A percentile compares a stretch with the other conserved stretches of the same genome.
Evolutionary conservation across 30 jellyfish, hydroid and myxozoan species (phyloP).

Genomic region (Mastigias papua): DNA sequence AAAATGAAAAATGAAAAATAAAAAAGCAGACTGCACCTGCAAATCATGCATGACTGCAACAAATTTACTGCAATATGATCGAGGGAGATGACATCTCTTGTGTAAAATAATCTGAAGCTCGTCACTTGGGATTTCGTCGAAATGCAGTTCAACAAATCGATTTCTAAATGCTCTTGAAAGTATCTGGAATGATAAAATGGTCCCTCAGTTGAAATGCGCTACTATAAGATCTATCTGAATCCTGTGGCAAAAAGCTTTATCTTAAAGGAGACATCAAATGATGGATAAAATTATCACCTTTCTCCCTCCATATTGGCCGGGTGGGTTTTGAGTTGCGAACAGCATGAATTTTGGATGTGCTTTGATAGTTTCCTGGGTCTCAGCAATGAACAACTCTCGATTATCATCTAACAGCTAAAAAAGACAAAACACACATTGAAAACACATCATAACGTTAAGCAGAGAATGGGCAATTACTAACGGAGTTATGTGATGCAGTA

Average conservation of each 20-base stretch:
- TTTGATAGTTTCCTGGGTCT: conserved; percentile 95
- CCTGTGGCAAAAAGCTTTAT: too few species aligned
- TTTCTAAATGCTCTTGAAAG: conserved; percentile 97
- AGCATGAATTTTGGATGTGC: conserved; percentile 93
- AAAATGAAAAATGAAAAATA: too few species aligned
- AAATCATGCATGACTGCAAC: conserved; percentile 91
- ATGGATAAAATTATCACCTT: conserved; percentile 51
- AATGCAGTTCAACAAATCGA: conserved; percentile 95
- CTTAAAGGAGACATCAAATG: too few species aligned
- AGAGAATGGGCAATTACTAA: not conserved
- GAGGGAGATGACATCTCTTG: conserved; percentile 87
- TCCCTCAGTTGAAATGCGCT: not conserved
- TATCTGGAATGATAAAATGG: conserved; percentile 37
- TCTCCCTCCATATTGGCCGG: conserved; percentile 97
- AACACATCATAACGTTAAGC: not conserved
- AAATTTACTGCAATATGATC: conserved; percentile 87
- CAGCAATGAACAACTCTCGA: conserved; percentile 96
- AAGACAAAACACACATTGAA: not conserved
- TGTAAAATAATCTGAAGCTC: conserved; percentile 90
- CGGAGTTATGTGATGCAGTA: too few species aligned
- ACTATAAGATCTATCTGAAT: not conserved
- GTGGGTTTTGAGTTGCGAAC: conserved; percentile 99
- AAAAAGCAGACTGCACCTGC: conserved; percentile 48
- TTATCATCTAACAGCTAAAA: conserved; percentile 94
- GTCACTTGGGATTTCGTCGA: conserved; percentile 92